These are phyloP conservation scores for Vollenhovia emeryi DNA, from an alignment of 1,140 invertebrate species.

Conservation along the genomic window DNA sequence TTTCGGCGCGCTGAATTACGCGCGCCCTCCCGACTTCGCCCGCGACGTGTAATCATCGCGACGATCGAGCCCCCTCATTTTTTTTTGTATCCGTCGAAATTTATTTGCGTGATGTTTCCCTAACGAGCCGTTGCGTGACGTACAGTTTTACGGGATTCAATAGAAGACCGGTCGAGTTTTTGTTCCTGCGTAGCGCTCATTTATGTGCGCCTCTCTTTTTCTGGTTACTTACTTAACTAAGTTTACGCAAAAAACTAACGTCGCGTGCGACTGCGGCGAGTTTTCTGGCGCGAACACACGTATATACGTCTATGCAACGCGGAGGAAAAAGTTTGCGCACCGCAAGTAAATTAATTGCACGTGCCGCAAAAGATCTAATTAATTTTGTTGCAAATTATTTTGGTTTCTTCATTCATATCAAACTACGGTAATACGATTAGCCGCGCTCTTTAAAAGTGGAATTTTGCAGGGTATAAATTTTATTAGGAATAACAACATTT, in stretches of 20 bases:
- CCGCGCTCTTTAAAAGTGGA: not conserved
- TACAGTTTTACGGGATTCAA: slow-evolving; percentile 10
- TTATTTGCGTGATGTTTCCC: slow-evolving; percentile 44
- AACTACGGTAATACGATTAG: not conserved
- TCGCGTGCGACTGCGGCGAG: slow-evolving; percentile 25
- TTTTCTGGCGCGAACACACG: slow-evolving; percentile 34
- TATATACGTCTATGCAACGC: not conserved
- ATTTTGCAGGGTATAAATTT: not conserved
- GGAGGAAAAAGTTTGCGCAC: slow-evolving; percentile 51
- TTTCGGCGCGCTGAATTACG: slow-evolving; percentile 48
- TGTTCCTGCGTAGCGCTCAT: slow-evolving; percentile 27
- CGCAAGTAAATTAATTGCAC: slow-evolving; percentile 40
- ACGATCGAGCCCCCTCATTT: slow-evolving; percentile 33
- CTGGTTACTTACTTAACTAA: slow-evolving; percentile 53
- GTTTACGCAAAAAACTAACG: slow-evolving; percentile 50
- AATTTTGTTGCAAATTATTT: slow-evolving; percentile 35
- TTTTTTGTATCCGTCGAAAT: slow-evolving; percentile 36
- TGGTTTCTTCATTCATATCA: slow-evolving; percentile 6
- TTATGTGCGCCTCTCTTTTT: slow-evolving; percentile 36
- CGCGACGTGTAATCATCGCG: slow-evolving; percentile 48
- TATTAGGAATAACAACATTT: not conserved
- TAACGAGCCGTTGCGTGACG: slow-evolving; percentile 46
- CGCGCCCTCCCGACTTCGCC: not conserved
- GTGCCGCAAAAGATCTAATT: slow-evolving; percentile 43
- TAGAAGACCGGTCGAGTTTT: slow-evolving; percentile 36